phyloP scores from a whole-genome alignment of 92 coral and sea anemone genomes.

The Palythoa caribaeorum region DNA sequence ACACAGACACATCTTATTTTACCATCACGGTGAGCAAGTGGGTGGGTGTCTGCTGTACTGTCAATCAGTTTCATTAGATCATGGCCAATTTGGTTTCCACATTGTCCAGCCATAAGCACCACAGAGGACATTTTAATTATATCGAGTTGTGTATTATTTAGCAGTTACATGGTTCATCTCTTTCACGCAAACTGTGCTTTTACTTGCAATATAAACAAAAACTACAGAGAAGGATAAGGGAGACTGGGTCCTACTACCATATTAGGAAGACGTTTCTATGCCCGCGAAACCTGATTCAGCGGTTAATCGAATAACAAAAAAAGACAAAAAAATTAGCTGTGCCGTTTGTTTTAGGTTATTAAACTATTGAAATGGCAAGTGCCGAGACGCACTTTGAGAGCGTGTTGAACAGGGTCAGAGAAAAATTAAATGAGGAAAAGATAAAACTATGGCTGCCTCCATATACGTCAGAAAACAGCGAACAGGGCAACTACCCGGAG shows the following conservation, averaged over 20 bases:
- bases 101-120: conserved; percentile 84
- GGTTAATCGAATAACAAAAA: conserved; percentile 30
- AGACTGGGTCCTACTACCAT: conserved; percentile 23
- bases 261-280: conserved; percentile 27
- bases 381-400: conserved; percentile 64
- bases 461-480: conserved; percentile 74
- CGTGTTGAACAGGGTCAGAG: conserved; percentile 71
- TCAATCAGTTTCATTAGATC: conserved; percentile 83
- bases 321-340: background rate
- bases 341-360: background rate
- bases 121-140: conserved; percentile 77
- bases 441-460: conserved; percentile 92
- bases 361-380: conserved; percentile 50
- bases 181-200: no score
- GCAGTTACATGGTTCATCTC: no score
- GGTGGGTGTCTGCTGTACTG: conserved; percentile 70
- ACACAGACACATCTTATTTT: conserved; percentile 88
- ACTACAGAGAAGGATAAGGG: background rate
- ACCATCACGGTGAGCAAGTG: conserved; percentile 89
- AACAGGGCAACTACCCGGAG: conserved; percentile 73
- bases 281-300: conserved; percentile 59
- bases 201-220: no score
- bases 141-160: no score
- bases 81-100: conserved; percentile 91
- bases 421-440: conserved; percentile 82